These are phyloP conservation scores for Bombyx huttoni DNA, from an alignment of 2,888 invertebrate species.

Conservation along the genomic window DNA sequence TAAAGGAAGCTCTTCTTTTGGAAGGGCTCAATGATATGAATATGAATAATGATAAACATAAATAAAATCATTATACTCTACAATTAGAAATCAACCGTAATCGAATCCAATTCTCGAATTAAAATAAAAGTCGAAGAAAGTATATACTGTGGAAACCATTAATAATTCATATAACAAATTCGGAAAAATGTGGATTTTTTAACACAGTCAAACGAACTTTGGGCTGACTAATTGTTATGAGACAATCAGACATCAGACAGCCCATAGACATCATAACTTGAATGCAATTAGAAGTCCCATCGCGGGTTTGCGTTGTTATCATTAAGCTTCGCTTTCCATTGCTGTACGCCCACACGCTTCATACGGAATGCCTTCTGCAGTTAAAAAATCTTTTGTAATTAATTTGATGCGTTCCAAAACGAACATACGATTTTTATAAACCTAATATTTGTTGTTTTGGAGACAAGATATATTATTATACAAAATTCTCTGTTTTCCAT, in stretches of 20 bases:
- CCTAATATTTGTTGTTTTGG: too few relatives aligned
- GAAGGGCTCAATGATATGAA: conserved; percentile 20
- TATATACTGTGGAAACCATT: too few relatives aligned
- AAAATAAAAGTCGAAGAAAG: too few relatives aligned
- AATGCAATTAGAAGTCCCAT: conserved; percentile 90
- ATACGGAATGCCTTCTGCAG: conserved; percentile 96
- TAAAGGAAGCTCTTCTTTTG: conserved; percentile 16
- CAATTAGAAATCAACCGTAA: background rate
- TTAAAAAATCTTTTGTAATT: conserved; percentile 93
- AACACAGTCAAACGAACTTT: too few relatives aligned
- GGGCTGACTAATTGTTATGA: too few relatives aligned
- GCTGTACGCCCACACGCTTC: conserved; percentile 93
- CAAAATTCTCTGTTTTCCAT: too few relatives aligned
- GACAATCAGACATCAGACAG: too few relatives aligned
- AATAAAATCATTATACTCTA: background rate
- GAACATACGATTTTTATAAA: background rate
- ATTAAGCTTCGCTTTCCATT: conserved; percentile 92
- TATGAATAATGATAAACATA: conserved; percentile 5
- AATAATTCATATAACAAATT: too few relatives aligned
- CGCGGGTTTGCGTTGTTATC: conserved; percentile 95
- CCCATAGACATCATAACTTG: too few relatives aligned
- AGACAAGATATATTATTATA: too few relatives aligned
- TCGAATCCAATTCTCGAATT: too few relatives aligned
- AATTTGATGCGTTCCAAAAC: conserved; percentile 81
- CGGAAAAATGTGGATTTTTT: too few relatives aligned